Conservation (phyloP, 2,113 vertebrate species). For the Lipophrys pholis region DNA sequence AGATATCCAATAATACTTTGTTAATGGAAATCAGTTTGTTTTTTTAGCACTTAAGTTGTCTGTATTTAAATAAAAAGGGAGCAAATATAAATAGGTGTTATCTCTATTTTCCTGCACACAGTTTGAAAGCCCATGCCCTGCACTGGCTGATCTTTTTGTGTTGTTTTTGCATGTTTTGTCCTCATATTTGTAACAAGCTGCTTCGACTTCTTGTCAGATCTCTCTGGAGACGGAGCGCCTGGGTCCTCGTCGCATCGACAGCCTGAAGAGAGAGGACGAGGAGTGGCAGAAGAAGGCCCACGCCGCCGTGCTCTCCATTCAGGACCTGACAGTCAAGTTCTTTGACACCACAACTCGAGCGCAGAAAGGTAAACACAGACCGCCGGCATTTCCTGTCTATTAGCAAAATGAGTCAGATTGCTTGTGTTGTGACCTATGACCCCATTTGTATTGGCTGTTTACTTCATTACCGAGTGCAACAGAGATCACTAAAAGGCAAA, state of each 20-base stretch:
- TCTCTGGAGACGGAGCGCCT: slow-evolving; percentile 97
- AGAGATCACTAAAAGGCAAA: not conserved
- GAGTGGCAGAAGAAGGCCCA: slow-evolving; percentile 98
- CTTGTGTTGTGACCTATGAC: slow-evolving; percentile 20
- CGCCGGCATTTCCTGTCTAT: slow-evolving; percentile 13
- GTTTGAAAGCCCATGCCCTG: no score
- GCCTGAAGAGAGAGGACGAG: slow-evolving; percentile 92
- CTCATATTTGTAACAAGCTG: no score
- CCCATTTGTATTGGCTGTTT: slow-evolving; percentile 16
- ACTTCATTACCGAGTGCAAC: slow-evolving; percentile 8
- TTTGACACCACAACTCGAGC: slow-evolving; percentile 96
- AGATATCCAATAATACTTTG: no score
- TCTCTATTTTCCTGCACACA: no score
- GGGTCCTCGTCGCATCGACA: slow-evolving; percentile 93
- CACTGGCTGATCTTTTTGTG: no score
- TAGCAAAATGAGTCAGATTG: not conserved
- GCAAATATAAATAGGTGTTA: no score
- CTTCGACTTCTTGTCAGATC: slow-evolving; percentile 83
- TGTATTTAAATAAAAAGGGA: no score
- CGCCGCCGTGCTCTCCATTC: slow-evolving; percentile 93
- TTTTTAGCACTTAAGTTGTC: no score
- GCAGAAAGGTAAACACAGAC: slow-evolving; percentile 90
- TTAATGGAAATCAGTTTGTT: no score
- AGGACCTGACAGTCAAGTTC: slow-evolving; percentile 97
- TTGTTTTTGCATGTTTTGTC: no score